phyloP scores from a whole-genome alignment of 2,888 invertebrate species.

The Zeuzera pyrina region DNA sequence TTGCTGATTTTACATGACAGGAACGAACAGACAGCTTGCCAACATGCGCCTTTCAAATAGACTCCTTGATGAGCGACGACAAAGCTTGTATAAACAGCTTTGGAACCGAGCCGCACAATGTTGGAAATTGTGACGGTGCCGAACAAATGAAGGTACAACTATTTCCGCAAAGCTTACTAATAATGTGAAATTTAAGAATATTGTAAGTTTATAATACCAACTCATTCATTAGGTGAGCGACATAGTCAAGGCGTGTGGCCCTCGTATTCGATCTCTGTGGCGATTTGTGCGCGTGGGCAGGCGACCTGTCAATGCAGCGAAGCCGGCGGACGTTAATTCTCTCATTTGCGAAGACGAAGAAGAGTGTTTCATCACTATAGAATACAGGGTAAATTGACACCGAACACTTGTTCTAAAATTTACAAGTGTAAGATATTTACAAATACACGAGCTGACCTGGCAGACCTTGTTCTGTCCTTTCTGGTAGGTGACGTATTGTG shows the following conservation, averaged over 20 bases:
- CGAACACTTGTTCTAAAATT: too few relatives aligned
- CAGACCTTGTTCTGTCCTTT: too few relatives aligned
- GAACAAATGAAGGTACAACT: slow-evolving; percentile 66
- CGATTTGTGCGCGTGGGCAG: slow-evolving; percentile 50
- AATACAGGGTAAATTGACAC: slow-evolving; percentile 64
- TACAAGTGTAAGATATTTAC: too few relatives aligned
- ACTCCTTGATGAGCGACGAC: slow-evolving; percentile 52
- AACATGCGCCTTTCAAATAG: slow-evolving; percentile 60
- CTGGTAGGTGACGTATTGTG: too few relatives aligned
- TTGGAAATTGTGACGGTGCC: slow-evolving; percentile 49
- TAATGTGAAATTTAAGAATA: background rate
- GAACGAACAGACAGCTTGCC: slow-evolving; percentile 50
- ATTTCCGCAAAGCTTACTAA: too few relatives aligned
- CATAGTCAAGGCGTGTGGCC: slow-evolving; percentile 48
- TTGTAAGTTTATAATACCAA: background rate
- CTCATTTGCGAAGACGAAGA: slow-evolving; percentile 62
- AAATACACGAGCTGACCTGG: too few relatives aligned
- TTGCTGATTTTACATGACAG: slow-evolving; percentile 27
- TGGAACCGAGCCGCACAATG: slow-evolving; percentile 43
- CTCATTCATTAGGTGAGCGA: slow-evolving; percentile 38
- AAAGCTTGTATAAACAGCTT: slow-evolving; percentile 57
- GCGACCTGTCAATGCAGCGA: slow-evolving; percentile 40
- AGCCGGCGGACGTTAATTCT: slow-evolving; percentile 62
- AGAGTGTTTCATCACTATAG: slow-evolving; percentile 56
- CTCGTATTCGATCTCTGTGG: slow-evolving; percentile 58